phyloP scores from a whole-genome alignment of 2,888 invertebrate species.

The Lasius fuliginosus region DNA sequence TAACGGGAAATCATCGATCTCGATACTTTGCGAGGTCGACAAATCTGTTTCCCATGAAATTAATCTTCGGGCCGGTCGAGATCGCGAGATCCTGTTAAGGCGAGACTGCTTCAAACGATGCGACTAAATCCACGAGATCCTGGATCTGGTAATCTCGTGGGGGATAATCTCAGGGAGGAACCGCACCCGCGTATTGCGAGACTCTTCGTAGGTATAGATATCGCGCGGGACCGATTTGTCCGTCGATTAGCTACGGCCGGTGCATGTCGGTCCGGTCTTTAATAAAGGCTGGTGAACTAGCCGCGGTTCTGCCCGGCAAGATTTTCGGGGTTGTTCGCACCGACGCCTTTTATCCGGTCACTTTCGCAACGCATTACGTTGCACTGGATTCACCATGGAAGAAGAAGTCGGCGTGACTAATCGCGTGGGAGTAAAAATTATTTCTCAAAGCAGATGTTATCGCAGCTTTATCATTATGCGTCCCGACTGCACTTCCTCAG shows the following conservation, averaged over 20 bases:
- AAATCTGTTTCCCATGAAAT: conserved; percentile 82
- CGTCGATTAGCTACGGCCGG: conserved; percentile 50
- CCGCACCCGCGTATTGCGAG: conserved; percentile 49
- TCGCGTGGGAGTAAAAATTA: conserved; percentile 15
- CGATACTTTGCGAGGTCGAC: conserved; percentile 4
- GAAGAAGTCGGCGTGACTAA: conserved; percentile 14
- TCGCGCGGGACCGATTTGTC: conserved; percentile 33
- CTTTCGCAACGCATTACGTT: conserved; percentile 17
- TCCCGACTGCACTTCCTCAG: background rate
- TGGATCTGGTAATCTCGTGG: conserved; percentile 38
- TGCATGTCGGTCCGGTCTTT: conserved; percentile 16
- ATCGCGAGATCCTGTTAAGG: conserved; percentile 79
- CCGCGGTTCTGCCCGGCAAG: background rate
- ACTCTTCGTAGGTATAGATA: background rate
- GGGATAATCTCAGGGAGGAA: conserved; percentile 39
- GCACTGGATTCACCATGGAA: background rate
- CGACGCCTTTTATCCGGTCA: conserved; percentile 13
- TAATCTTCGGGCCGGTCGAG: conserved; percentile 72
- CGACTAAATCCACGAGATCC: conserved; percentile 55
- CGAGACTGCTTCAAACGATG: conserved; percentile 75
- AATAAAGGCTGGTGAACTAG: conserved; percentile 27
- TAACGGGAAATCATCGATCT: conserved; percentile 45
- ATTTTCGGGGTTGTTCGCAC: conserved; percentile 29
- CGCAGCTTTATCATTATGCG: background rate
- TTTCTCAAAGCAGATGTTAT: conserved; percentile 5